These are phyloP conservation scores for Bombus picipes DNA, from an alignment of 1,140 invertebrate genomes.

Conservation along the genomic window DNA sequence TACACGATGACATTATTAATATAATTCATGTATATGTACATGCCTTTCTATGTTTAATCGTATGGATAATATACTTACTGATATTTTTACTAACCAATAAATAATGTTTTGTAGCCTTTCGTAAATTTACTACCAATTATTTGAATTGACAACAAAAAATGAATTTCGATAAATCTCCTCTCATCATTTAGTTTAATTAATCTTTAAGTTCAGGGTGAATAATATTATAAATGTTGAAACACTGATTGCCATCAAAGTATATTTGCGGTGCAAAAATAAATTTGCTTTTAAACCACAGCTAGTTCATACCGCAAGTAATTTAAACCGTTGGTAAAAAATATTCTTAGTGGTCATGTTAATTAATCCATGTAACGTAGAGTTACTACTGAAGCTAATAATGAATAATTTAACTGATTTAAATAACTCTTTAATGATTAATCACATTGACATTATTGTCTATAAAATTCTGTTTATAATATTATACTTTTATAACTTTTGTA, in stretches of 20 bases:
- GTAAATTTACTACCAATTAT: no score
- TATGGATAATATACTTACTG: no score
- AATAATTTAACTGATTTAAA: neutral
- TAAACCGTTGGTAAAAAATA: conserved; percentile 27
- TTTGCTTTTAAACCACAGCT: conserved; percentile 12
- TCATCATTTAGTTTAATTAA: neutral
- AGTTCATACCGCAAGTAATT: conserved; percentile 33
- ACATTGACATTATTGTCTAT: neutral
- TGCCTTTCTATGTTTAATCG: no score
- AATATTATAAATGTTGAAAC: neutral
- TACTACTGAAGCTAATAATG: neutral
- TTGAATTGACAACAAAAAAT: no score
- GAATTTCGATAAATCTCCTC: neutral
- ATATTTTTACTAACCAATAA: neutral
- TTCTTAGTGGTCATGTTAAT: conserved; percentile 22
- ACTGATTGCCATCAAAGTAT: neutral
- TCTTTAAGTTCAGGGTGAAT: neutral
- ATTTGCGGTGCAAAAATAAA: conserved; percentile 28
- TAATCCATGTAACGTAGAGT: conserved; percentile 15
- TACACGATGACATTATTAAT: conserved; percentile 5
- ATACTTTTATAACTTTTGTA: neutral
- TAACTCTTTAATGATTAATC: neutral
- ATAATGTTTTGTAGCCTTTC: no score
- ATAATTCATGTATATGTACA: neutral
- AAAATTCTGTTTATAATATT: neutral